Evolutionary conservation across 2,797 vertebrate genomes (phyloP).

Genomic region (Dallia pectoralis): DNA sequence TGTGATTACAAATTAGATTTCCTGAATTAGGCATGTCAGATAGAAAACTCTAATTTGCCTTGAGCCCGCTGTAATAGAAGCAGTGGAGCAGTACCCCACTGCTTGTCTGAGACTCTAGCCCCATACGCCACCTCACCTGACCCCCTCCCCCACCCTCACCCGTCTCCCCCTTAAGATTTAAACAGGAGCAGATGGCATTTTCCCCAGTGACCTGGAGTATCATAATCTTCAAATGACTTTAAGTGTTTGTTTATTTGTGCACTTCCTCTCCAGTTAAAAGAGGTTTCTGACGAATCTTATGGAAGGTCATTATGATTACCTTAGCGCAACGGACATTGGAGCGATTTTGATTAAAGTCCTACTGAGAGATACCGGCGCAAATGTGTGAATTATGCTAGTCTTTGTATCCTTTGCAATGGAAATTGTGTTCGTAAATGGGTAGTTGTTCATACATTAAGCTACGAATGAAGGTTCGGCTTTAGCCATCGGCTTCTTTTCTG

Average conservation of each 20-base stretch:
- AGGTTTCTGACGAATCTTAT: conserved; percentile 45
- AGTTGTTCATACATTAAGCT: neutral
- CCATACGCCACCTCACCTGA: neutral
- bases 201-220: conserved; percentile 47
- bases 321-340: conserved; percentile 13
- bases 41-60: conserved; percentile 36
- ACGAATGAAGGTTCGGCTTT: neutral
- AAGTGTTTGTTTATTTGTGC: conserved; percentile 65
- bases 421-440: neutral
- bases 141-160: conserved; percentile 10
- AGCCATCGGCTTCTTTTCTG: neutral
- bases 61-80: conserved; percentile 30
- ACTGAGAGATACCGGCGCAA: neutral
- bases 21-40: conserved; percentile 43
- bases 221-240: conserved; percentile 64
- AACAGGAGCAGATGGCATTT: conserved; percentile 63
- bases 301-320: conserved; percentile 26
- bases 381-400: conserved; percentile 6
- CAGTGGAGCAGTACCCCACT: conserved; percentile 24
- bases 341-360: neutral
- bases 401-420: neutral
- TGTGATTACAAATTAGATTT: conserved; percentile 52
- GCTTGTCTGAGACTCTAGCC: conserved; percentile 13
- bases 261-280: conserved; percentile 64
- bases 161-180: conserved; percentile 38